Evolutionary conservation across 2,113 vertebrate species (phyloP).

Genomic region (Arothron firmamentum): DNA sequence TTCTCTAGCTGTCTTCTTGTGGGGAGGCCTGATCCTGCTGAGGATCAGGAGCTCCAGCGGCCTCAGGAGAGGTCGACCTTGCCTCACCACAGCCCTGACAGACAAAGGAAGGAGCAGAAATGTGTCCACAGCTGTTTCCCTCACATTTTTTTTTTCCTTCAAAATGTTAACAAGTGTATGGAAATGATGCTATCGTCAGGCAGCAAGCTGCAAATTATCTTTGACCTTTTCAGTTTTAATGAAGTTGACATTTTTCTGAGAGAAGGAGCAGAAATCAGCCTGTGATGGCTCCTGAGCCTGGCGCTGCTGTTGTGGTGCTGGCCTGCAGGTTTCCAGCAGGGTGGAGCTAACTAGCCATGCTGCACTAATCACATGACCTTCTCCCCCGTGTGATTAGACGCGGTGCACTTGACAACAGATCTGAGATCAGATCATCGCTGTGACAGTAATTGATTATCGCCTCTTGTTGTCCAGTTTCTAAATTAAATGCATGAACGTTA

Average conservation of each 20-base stretch:
- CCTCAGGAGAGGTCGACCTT: conserved; percentile 39
- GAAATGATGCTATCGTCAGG: conserved; percentile 20
- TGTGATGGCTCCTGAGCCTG: no score
- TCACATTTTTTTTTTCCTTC: neutral
- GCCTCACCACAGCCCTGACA: conserved; percentile 38
- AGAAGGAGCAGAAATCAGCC: conserved; percentile 28
- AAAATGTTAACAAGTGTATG: conserved; percentile 18
- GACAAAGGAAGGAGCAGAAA: conserved; percentile 1
- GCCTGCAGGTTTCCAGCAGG: no score
- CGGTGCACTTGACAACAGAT: conserved; percentile 22
- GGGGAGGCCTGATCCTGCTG: conserved; percentile 47
- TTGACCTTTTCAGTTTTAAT: conserved; percentile 51
- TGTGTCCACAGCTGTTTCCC: neutral
- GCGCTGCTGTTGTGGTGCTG: no score
- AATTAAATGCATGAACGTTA: conserved; percentile 23
- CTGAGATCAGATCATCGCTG: conserved; percentile 4
- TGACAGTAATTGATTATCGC: conserved; percentile 35
- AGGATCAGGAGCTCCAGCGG: conserved; percentile 32
- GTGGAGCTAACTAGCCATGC: neutral
- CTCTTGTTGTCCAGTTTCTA: conserved; percentile 11
- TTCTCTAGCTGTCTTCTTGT: conserved; percentile 66
- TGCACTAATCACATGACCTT: conserved; percentile 24
- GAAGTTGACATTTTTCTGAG: conserved; percentile 44
- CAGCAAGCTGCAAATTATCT: conserved; percentile 29
- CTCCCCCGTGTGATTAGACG: conserved; percentile 20